A percentile compares a stretch with the other conserved stretches of the same genome.
Conservation (phyloP, 2,797 vertebrate genomes). For the Labeo calbasu region DNA sequence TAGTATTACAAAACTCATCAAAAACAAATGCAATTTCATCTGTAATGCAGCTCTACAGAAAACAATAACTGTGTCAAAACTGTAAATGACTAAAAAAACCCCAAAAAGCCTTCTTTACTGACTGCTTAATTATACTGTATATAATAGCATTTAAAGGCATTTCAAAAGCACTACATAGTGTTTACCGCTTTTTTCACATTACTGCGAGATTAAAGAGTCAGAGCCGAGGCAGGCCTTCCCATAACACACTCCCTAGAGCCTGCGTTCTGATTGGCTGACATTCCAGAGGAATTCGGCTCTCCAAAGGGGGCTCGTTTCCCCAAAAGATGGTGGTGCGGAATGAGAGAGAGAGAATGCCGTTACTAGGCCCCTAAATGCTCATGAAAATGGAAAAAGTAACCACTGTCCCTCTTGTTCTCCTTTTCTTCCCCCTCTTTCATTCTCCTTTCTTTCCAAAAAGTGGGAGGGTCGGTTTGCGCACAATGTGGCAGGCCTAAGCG, state of each 20-base stretch:
- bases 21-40: neutral
- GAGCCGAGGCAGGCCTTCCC: conserved; percentile 49
- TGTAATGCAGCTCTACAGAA: neutral
- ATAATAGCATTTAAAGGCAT: neutral
- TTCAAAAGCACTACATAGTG: conserved; percentile 5
- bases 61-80: neutral
- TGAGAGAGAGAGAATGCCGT: conserved; percentile 40
- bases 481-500: conserved; percentile 32
- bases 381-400: conserved; percentile 50
- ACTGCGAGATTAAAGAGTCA: conserved; percentile 55
- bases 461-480: conserved; percentile 16
- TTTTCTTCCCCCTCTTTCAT: neutral
- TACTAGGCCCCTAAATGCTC: conserved; percentile 49
- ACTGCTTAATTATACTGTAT: neutral
- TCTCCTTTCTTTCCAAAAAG: conserved; percentile 29
- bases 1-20: neutral
- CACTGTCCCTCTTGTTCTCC: conserved; percentile 45
- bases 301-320: conserved; percentile 47
- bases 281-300: conserved; percentile 58
- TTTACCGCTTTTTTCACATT: conserved; percentile 44
- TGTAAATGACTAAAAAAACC: neutral
- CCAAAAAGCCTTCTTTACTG: neutral
- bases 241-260: conserved; percentile 56
- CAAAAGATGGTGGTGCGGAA: conserved; percentile 24
- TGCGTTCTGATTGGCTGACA: conserved; percentile 58